A percentile compares a stretch with the other conserved stretches of the same genome.
These are phyloP conservation scores for Drosophila seclusa DNA, from an alignment of 2,888 invertebrate genomes.

Conservation along the genomic window DNA sequence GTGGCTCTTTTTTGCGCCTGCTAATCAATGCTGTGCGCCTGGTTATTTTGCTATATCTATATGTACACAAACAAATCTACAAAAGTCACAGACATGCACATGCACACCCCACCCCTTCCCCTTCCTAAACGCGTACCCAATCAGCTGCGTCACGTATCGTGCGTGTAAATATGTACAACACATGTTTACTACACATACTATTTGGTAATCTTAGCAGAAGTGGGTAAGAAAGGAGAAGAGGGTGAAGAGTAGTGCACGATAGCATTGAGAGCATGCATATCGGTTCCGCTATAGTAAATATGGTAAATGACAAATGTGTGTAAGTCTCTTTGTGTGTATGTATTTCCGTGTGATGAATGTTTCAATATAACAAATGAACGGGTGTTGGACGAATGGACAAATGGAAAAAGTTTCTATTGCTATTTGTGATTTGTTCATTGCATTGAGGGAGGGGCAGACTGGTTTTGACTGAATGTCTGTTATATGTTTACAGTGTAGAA, in stretches of 20 bases:
- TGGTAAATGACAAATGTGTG: constrained; percentile 1
- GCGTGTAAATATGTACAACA: constrained; percentile 66
- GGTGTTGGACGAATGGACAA: not conserved
- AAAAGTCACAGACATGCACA: constrained; percentile 77
- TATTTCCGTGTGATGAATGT: not conserved
- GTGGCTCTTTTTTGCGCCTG: constrained; percentile 54
- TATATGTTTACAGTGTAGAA: not conserved
- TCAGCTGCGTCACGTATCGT: constrained; percentile 40
- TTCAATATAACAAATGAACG: not conserved
- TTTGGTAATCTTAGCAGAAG: constrained; percentile 1
- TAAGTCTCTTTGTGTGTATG: constrained; percentile 1
- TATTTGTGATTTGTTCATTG: not conserved
- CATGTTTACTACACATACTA: constrained; percentile 36
- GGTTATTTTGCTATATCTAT: constrained; percentile 80
- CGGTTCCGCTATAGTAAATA: constrained; percentile 33
- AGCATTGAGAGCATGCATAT: constrained; percentile 30
- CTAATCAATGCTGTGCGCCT: constrained; percentile 81
- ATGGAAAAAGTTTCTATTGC: constrained; percentile 19
- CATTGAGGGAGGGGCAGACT: not conserved
- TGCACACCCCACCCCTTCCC: constrained; percentile 30
- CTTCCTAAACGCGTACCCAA: not conserved
- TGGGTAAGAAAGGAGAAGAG: not conserved
- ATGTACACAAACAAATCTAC: constrained; percentile 82
- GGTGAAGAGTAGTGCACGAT: constrained; percentile 8
- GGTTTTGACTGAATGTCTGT: not conserved